Evolutionary conservation across 1,140 invertebrate genomes (phyloP).

Genomic region (Alviniconcha marisindica): DNA sequence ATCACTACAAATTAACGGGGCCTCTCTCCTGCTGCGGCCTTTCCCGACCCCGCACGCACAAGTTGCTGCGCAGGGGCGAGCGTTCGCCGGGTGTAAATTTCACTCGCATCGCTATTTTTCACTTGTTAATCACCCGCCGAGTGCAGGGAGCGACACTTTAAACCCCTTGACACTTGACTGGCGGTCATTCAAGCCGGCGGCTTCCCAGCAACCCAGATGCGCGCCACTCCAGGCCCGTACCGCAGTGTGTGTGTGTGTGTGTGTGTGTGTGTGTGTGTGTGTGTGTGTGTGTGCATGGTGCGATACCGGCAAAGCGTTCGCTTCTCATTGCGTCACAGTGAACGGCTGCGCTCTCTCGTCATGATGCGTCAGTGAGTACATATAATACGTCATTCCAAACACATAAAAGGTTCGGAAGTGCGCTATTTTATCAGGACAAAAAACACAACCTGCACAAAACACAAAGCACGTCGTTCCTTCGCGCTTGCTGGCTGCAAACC

Average conservation of each 20-base stretch:
- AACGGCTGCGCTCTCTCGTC: too few species aligned
- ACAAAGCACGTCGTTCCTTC: too few species aligned
- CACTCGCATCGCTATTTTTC: slow-evolving; percentile 5
- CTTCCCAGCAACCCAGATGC: neutral
- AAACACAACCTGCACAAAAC: too few species aligned
- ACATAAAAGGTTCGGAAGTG: too few species aligned
- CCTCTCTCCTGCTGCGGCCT: neutral
- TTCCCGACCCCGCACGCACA: neutral
- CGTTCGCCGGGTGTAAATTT: slow-evolving; percentile 5
- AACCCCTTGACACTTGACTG: slow-evolving; percentile 18
- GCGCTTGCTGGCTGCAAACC: too few species aligned
- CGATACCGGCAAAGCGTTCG: too few species aligned
- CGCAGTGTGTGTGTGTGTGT: neutral
- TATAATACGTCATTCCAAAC: too few species aligned
- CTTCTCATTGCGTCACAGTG: too few species aligned
- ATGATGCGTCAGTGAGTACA: too few species aligned
- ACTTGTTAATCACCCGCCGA: neutral
- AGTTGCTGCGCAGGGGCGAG: neutral
- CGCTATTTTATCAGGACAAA: too few species aligned
- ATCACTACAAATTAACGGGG: neutral
- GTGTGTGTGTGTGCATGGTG: neutral
- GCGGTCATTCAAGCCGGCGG: slow-evolving; percentile 4
- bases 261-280: neutral
- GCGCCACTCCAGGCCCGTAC: neutral
- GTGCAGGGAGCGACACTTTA: neutral